Evolutionary conservation across 2,797 vertebrate species (phyloP), one percentile per base, ranked within the genome.

Genomic region (Poecilia picta): DNA sequence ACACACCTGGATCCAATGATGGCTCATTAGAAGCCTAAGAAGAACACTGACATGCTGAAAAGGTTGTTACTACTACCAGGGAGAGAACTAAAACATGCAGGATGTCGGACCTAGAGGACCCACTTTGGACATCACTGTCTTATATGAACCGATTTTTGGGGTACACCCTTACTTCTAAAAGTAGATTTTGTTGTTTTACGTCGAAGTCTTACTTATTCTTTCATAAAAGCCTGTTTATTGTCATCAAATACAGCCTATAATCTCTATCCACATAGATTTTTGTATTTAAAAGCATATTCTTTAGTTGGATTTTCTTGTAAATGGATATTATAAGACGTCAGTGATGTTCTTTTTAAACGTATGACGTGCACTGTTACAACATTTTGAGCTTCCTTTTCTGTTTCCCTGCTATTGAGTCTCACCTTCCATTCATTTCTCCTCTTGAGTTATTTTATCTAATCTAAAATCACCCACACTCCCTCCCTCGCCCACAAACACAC

Each of bases 401-500:
- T 70, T 51, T 23, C 75, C 74, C 49, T 23, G 4, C 66, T 25
- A 33, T 85, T 87, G 78, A 76, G 41, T 77, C 80, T 84, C 62
- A 73, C 47, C 73, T 77, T 53, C 43, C 73, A 45, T 82, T 88
- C 25, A 79, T 81, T 89, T 77, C 71, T 76, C 74, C 49, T 33
- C 51, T 81, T 76, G 53, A 79, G 43, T 77, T 75, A 74, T 49
- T 81, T 83, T 43, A 85, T 87, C 83, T 85, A 77, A 77, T 79
- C 78, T 77, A 33, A 74, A n/a, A 11, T 36, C 73, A 8, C 23
- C 76, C 55, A 47, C 53, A 68, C 57, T 51, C 18, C 20, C 47
- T 18, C 16, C 39, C 62, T 33, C 8, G 33, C 13, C 62, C 64
- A 33, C 62, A 68, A 28, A 62, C 0, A 64, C 47, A 55, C 74